Evolutionary conservation across 2,888 invertebrate species (phyloP).

Genomic region (Ctena decussata): DNA sequence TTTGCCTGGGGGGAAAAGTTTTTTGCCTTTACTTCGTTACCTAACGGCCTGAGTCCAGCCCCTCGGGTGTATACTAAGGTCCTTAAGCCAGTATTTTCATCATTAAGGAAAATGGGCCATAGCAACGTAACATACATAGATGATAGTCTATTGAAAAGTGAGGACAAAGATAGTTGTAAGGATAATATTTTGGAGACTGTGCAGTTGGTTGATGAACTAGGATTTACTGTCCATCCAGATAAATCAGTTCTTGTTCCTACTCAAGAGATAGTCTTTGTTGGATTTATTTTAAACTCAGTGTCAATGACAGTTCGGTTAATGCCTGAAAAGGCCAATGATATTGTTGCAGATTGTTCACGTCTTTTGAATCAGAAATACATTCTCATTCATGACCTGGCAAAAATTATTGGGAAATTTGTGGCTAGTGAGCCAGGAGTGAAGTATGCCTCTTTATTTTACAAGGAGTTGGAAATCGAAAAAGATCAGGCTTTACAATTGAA

Average conservation of each 20-base stretch:
- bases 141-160: neutral
- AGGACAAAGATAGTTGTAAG: neutral
- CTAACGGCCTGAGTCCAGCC: neutral
- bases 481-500: neutral
- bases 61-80: neutral
- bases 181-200: neutral
- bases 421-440: no score
- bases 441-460: neutral
- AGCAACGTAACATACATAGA: neutral
- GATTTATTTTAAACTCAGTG: constrained; percentile 42
- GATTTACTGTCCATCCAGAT: constrained; percentile 37
- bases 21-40: neutral
- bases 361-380: neutral
- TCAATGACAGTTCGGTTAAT: constrained; percentile 39
- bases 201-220: neutral
- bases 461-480: neutral
- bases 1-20: neutral
- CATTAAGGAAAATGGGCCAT: neutral
- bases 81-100: neutral
- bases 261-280: constrained; percentile 34
- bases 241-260: constrained; percentile 47
- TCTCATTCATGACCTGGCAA: neutral
- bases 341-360: neutral
- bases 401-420: neutral
- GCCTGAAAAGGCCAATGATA: neutral